phyloP scores from a whole-genome alignment of 2,797 vertebrate species.

The Oophaga sylvatica region DNA sequence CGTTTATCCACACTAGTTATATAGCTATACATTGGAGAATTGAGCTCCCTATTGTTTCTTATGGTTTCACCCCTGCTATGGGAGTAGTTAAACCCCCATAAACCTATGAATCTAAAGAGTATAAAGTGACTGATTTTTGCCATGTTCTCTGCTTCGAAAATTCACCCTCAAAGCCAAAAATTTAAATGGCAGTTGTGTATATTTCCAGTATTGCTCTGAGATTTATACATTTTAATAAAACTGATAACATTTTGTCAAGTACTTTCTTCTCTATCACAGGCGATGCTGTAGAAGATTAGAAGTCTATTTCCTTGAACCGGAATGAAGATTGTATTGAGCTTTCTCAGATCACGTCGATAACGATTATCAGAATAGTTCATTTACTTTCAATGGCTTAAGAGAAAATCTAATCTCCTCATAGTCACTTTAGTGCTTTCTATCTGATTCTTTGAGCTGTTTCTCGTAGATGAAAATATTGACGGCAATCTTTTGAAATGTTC shows the following conservation, averaged over 20 bases:
- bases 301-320: not conserved
- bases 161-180: not conserved
- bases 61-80: no score
- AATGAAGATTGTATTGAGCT: not conserved
- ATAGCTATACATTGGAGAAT: no score
- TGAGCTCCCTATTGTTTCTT: no score
- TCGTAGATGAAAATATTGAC: conserved; percentile 25
- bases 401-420: conserved; percentile 23
- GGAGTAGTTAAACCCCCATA: no score
- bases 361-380: conserved; percentile 15
- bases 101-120: no score
- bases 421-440: conserved; percentile 30
- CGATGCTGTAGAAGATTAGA: not conserved
- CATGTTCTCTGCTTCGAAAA: no score
- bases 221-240: not conserved
- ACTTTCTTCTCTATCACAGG: not conserved
- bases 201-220: not conserved
- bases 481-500: conserved; percentile 4
- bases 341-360: conserved; percentile 35
- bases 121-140: no score
- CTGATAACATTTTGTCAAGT: not conserved
- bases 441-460: not conserved
- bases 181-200: not conserved
- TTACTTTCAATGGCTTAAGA: conserved; percentile 5
- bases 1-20: no score